These are phyloP conservation scores for Nymphalis urticae DNA, from an alignment of 2,888 invertebrate genomes.

Conservation along the genomic window DNA sequence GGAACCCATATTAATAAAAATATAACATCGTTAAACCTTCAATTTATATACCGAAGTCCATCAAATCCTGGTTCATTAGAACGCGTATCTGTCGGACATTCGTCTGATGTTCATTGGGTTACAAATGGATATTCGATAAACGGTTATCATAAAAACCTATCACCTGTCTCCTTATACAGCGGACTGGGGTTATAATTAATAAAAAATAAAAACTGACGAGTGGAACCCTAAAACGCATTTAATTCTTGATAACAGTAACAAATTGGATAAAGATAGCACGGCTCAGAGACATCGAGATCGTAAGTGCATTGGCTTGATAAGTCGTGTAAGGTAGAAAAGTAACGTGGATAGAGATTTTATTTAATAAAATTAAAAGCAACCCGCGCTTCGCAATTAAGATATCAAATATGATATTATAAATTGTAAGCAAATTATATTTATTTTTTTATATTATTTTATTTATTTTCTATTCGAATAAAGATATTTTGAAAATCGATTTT, in stretches of 20 bases:
- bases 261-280: conserved; percentile 80
- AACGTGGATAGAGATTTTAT: conserved; percentile 14
- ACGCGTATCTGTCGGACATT: conserved; percentile 22
- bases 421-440: too few relatives aligned
- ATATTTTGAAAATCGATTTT: too few relatives aligned
- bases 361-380: background rate
- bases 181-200: conserved; percentile 72
- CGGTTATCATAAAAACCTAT: conserved; percentile 69
- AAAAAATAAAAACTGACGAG: conserved; percentile 69
- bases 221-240: conserved; percentile 79
- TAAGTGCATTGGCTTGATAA: conserved; percentile 80
- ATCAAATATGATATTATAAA: too few relatives aligned
- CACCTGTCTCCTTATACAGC: conserved; percentile 63
- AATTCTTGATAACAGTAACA: conserved; percentile 82
- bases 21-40: background rate
- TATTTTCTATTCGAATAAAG: too few relatives aligned
- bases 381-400: too few relatives aligned
- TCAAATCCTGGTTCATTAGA: conserved; percentile 19
- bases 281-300: conserved; percentile 76
- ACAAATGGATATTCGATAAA: conserved; percentile 69
- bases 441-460: too few relatives aligned
- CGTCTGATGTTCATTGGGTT: conserved; percentile 32
- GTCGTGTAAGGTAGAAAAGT: conserved; percentile 47
- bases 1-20: background rate
- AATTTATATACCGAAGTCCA: conserved; percentile 8